Evolutionary conservation across 2,113 vertebrate species (phyloP).

Genomic region (Trachemys scripta): DNA sequence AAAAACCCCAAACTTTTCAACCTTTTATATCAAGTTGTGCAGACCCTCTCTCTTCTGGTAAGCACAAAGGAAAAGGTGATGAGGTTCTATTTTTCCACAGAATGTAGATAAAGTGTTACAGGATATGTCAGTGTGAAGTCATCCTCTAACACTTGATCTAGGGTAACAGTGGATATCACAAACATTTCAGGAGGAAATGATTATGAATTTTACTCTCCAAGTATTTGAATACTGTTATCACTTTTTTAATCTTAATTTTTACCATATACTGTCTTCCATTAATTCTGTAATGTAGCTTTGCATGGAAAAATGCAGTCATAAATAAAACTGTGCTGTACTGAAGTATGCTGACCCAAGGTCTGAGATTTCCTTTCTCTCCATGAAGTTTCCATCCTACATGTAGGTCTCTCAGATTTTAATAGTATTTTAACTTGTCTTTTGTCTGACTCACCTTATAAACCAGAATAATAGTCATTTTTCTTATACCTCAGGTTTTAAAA

Average conservation of each 20-base stretch:
- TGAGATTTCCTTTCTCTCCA: background rate
- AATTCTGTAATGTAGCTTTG: background rate
- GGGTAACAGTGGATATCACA: background rate
- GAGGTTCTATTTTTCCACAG: background rate
- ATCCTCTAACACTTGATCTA: background rate
- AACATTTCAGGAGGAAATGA: background rate
- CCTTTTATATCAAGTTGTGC: background rate
- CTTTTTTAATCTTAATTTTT: conserved; percentile 53
- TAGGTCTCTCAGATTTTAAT: background rate
- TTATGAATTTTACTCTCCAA: conserved; percentile 24
- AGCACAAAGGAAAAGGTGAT: background rate
- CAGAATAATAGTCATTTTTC: background rate
- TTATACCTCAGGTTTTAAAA: background rate
- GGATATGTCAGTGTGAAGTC: background rate
- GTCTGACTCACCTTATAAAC: background rate
- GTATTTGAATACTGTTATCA: conserved; percentile 2
- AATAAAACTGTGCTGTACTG: background rate
- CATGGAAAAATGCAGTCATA: background rate
- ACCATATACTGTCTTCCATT: conserved; percentile 13
- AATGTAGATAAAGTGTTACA: background rate
- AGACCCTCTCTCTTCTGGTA: background rate
- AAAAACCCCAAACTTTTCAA: background rate
- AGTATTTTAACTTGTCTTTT: background rate
- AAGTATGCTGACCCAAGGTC: background rate
- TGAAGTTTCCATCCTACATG: background rate